A percentile compares a stretch with the other conserved stretches of the same genome.
These are phyloP conservation scores for Tetramorium alpestre DNA, from an alignment of 1,140 invertebrate species.

Conservation along the genomic window DNA sequence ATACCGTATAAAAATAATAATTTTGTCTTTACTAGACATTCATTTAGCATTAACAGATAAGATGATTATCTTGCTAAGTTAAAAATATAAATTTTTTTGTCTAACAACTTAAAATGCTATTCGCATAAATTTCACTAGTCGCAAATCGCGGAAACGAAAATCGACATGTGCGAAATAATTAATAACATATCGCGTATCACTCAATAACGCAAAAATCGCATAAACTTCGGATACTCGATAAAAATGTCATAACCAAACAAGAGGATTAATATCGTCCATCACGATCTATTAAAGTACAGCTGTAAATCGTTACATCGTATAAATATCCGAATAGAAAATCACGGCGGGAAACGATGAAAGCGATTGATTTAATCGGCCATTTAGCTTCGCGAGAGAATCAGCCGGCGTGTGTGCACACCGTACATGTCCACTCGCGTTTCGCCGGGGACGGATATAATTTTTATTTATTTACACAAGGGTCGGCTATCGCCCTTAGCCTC, in stretches of 20 bases:
- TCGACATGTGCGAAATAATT: not conserved
- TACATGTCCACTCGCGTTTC: conserved; percentile 36
- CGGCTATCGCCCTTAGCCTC: conserved; percentile 62
- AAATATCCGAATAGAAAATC: conserved; percentile 46
- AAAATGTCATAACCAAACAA: not conserved
- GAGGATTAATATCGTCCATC: conserved; percentile 8
- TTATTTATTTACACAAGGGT: conserved; percentile 82
- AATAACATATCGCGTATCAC: not conserved
- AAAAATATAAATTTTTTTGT: not conserved
- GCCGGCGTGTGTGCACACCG: conserved; percentile 31
- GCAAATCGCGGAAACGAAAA: not conserved
- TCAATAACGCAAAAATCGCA: conserved; percentile 7
- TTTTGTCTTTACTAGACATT: not conserved
- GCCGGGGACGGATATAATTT: conserved; percentile 73
- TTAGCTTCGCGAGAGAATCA: conserved; percentile 61
- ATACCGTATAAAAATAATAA: not conserved
- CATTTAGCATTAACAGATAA: not conserved
- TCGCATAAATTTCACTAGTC: not conserved
- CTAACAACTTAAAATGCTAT: not conserved
- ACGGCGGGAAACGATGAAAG: not conserved
- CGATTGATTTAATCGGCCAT: conserved; percentile 56
- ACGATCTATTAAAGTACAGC: not conserved
- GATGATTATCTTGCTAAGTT: not conserved
- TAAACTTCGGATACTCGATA: not conserved
- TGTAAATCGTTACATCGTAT: conserved; percentile 22